Evolutionary conservation across 2,888 invertebrate species (phyloP).

Genomic region (Torymus tubicola): DNA sequence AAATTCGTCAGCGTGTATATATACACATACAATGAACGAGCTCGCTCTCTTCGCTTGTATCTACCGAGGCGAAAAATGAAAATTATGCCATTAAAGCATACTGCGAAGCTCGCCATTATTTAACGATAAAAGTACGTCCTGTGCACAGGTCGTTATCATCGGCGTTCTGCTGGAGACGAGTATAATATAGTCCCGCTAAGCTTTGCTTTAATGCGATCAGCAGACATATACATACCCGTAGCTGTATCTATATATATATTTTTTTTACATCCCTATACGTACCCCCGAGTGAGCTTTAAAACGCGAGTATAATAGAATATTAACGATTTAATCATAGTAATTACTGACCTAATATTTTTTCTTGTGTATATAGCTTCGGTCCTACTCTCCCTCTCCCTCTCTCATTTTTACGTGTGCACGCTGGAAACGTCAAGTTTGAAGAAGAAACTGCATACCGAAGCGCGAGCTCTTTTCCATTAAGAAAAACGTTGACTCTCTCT

Average conservation of each 20-base stretch:
- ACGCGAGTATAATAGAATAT: conserved; percentile 7
- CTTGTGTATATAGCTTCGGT: background rate
- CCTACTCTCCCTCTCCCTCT: background rate
- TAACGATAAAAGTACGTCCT: background rate
- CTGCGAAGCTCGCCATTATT: background rate
- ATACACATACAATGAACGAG: too few relatives aligned
- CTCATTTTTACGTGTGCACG: conserved; percentile 13
- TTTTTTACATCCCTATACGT: too few relatives aligned
- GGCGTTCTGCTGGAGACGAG: too few relatives aligned
- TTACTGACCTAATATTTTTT: conserved; percentile 10
- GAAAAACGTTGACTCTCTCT: conserved; percentile 15
- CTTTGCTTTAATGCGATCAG: too few relatives aligned
- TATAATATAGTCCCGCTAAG: too few relatives aligned
- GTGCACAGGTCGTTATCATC: too few relatives aligned
- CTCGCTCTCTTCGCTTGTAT: too few relatives aligned
- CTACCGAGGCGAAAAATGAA: too few relatives aligned
- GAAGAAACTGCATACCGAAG: background rate
- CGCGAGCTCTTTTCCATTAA: conserved; percentile 32
- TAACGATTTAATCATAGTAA: conserved; percentile 41
- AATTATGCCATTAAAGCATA: background rate
- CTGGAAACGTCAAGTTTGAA: conserved; percentile 30
- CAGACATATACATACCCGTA: too few relatives aligned
- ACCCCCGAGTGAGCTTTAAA: background rate
- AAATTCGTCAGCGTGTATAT: too few relatives aligned
- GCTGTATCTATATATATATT: too few relatives aligned